Evolutionary conservation across 2,888 invertebrate genomes (phyloP).

Genomic region (Amiota mariae): DNA sequence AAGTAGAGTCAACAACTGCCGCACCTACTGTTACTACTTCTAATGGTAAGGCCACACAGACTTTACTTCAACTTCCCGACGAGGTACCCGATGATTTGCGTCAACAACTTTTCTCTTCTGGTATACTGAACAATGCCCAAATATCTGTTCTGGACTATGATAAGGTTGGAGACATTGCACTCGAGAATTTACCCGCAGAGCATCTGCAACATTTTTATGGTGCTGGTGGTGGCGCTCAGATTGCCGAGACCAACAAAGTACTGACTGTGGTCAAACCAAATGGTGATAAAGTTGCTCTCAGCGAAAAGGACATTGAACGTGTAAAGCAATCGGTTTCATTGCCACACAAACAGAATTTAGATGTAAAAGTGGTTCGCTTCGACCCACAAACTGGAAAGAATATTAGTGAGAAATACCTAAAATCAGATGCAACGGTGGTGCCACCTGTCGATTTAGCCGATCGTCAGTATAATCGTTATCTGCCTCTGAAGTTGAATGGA

Average conservation of each 20-base stretch:
- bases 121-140: constrained; percentile 89
- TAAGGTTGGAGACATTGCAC: constrained; percentile 88
- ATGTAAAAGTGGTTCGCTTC: constrained; percentile 90
- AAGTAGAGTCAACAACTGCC: not conserved
- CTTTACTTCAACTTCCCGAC: constrained; percentile 80
- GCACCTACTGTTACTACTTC: constrained; percentile 35
- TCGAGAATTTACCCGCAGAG: constrained; percentile 88
- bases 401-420: constrained; percentile 82
- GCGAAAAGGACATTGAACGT: constrained; percentile 76
- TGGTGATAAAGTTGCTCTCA: constrained; percentile 76
- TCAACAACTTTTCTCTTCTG: constrained; percentile 86
- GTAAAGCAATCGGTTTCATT: constrained; percentile 64
- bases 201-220: constrained; percentile 90
- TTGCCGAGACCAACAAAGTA: constrained; percentile 81
- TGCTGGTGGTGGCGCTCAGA: constrained; percentile 85
- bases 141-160: constrained; percentile 91
- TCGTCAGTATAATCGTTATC: constrained; percentile 86
- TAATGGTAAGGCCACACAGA: constrained; percentile 60
- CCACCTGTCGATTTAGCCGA: constrained; percentile 84
- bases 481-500: constrained; percentile 88
- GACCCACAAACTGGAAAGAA: constrained; percentile 84
- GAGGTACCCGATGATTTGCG: constrained; percentile 91
- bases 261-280: constrained; percentile 80
- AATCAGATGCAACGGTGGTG: constrained; percentile 81
- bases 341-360: constrained; percentile 78